Conservation (phyloP, 2,113 vertebrate genomes). For the Bubo bubo region DNA sequence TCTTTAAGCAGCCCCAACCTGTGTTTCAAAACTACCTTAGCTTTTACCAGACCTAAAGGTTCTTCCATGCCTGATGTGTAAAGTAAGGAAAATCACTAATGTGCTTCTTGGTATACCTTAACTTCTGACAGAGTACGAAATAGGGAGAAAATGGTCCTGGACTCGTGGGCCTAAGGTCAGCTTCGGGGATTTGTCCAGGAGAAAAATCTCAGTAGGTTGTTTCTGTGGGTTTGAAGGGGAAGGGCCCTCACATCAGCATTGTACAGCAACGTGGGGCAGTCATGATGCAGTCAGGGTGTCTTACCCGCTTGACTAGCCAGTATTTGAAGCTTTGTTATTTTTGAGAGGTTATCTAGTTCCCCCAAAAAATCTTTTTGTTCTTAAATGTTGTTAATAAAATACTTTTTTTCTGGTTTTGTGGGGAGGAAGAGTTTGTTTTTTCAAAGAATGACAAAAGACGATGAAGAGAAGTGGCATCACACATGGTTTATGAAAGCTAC, state of each 20-base stretch:
- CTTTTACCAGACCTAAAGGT: background rate
- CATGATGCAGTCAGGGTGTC: background rate
- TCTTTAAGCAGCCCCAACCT: background rate
- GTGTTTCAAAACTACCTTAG: background rate
- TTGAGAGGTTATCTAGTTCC: background rate
- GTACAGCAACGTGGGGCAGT: fast-evolving
- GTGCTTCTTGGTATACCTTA: background rate
- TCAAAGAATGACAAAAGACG: background rate
- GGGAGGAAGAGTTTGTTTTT: background rate
- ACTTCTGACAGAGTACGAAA: background rate
- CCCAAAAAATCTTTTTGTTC: background rate
- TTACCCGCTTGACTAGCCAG: background rate
- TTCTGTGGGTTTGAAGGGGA: background rate
- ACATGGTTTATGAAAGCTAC: background rate
- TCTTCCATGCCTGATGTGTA: background rate
- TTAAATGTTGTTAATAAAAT: background rate
- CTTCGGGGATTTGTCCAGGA: background rate
- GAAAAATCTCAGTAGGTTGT: background rate
- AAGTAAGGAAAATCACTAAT: background rate
- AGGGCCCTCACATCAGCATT: background rate
- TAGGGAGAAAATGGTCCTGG: background rate
- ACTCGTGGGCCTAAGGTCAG: background rate
- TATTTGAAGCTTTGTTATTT: background rate
- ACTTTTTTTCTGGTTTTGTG: background rate
- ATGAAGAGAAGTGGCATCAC: background rate